These are phyloP conservation scores for Pseudochirops cupreus DNA, from an alignment of 2,797 vertebrate species.

Conservation along the genomic window DNA sequence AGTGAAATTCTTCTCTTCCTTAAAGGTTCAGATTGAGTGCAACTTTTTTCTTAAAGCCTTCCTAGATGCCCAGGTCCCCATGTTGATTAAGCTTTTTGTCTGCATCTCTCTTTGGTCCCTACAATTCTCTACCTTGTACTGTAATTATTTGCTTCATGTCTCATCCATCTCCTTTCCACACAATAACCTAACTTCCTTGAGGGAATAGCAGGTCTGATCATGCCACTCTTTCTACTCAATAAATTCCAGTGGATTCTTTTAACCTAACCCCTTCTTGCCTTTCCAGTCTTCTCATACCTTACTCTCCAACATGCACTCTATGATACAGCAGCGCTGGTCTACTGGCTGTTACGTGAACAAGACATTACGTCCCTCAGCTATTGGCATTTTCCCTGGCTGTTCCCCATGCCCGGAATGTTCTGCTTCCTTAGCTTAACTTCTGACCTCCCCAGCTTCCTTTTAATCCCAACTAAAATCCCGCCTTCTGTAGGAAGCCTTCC, in stretches of 20 bases:
- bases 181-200: neutral
- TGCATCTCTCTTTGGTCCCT: neutral
- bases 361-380: neutral
- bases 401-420: neutral
- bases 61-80: neutral
- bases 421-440: neutral
- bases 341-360: neutral
- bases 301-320: neutral
- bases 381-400: neutral
- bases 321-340: neutral
- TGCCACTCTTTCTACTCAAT: neutral
- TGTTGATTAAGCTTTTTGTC: neutral
- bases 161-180: neutral
- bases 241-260: neutral
- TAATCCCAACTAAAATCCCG: neutral
- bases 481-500: neutral
- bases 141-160: neutral
- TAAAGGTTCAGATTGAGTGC: neutral
- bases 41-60: neutral
- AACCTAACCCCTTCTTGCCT: neutral
- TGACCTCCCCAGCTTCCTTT: neutral
- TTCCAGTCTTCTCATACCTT: neutral
- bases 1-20: neutral
- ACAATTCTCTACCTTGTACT: neutral
- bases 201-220: neutral